Percentiles rank a stretch among this genome's conserved stretches.
Conservation (phyloP, 2,888 invertebrate species). For the Drosophila lutescens region DNA sequence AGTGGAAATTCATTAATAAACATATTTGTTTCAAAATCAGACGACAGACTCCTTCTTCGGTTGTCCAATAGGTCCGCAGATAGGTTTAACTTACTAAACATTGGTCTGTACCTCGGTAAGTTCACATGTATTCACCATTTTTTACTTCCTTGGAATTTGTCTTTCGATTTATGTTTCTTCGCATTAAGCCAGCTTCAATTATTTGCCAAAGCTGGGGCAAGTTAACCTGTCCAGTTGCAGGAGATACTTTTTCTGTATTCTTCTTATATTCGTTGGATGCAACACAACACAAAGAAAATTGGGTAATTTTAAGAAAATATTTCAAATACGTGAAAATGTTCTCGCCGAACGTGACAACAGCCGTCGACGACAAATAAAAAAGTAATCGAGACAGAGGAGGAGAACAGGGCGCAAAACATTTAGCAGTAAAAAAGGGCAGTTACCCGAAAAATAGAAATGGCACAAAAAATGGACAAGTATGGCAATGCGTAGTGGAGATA, state of each 20-base stretch:
- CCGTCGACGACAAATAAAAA: constrained; percentile 50
- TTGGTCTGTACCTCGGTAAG: background rate
- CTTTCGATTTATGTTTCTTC: background rate
- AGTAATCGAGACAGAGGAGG: constrained; percentile 25
- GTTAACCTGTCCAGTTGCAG: constrained; percentile 28
- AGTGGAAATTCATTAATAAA: constrained; percentile 69
- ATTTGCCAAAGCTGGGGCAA: constrained; percentile 14
- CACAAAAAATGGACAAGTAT: constrained; percentile 3
- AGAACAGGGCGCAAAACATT: constrained; percentile 48
- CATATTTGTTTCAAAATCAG: constrained; percentile 74
- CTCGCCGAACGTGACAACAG: constrained; percentile 68
- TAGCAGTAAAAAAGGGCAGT: constrained; percentile 64
- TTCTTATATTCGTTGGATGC: constrained; percentile 39
- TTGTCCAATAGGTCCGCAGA: no score
- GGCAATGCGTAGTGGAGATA: constrained; percentile 20
- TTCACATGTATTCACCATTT: background rate
- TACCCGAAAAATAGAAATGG: constrained; percentile 16
- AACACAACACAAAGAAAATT: constrained; percentile 60
- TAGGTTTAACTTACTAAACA: background rate
- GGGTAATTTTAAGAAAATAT: constrained; percentile 79
- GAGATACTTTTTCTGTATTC: constrained; percentile 5
- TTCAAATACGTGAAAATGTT: constrained; percentile 77
- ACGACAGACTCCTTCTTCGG: background rate
- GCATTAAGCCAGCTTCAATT: constrained; percentile 36
- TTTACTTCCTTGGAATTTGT: background rate